Evolutionary conservation across 1,140 invertebrate genomes (phyloP).

Genomic region (Drosophila lowei): DNA sequence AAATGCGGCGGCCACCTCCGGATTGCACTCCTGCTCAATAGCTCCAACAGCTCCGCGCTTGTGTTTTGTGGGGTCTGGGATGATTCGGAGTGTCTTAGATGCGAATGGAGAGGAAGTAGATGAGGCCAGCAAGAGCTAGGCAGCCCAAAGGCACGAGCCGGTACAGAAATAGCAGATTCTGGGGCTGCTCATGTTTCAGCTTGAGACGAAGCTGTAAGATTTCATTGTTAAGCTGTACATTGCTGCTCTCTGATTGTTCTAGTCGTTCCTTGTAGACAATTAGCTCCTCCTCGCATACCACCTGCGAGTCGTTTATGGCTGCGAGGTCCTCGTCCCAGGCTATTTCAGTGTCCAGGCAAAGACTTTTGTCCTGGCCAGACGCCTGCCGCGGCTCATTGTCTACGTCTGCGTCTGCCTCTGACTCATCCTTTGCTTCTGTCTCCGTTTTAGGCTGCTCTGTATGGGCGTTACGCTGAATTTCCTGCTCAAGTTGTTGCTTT

Average conservation of each 20-base stretch:
- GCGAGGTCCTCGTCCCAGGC: conserved; percentile 57
- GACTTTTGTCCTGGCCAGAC: conserved; percentile 5
- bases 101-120: conserved; percentile 66
- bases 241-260: conserved; percentile 61
- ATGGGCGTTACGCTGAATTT: not conserved
- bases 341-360: conserved; percentile 29
- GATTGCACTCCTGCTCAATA: conserved; percentile 19
- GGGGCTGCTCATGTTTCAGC: conserved; percentile 7
- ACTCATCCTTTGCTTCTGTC: not conserved
- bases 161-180: conserved; percentile 23
- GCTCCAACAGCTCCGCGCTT: not conserved
- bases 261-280: conserved; percentile 79
- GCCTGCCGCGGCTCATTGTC: not conserved
- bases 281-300: conserved; percentile 75
- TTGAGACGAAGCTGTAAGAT: conserved; percentile 58
- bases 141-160: conserved; percentile 55
- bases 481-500: conserved; percentile 19
- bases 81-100: conserved; percentile 36
- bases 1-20: conserved; percentile 37
- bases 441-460: not conserved
- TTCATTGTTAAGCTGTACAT: conserved; percentile 68
- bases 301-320: conserved; percentile 52
- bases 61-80: conserved; percentile 4
- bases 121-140: conserved; percentile 56
- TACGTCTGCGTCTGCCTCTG: not conserved